phyloP scores from a whole-genome alignment of 1,140 invertebrate species.

The Euborellia annulipes region DNA sequence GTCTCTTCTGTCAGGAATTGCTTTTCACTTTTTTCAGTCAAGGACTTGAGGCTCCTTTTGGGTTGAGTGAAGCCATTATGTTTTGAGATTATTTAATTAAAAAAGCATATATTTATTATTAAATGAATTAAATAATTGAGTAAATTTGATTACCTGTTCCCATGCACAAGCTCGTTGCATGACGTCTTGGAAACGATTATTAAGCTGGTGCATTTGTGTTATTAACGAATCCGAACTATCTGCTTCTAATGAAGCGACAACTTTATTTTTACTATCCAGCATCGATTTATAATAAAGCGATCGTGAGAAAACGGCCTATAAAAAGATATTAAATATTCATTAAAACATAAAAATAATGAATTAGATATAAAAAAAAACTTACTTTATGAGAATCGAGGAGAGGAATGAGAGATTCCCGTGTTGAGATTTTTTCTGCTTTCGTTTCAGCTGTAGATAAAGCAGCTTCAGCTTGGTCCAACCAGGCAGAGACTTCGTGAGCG shows the following conservation, averaged over 20 bases:
- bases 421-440: too few relatives aligned
- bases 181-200: constrained; percentile 64
- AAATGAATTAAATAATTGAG: too few relatives aligned
- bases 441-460: too few relatives aligned
- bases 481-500: constrained; percentile 64
- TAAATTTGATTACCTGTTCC: constrained; percentile 52
- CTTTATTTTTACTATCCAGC: constrained; percentile 86
- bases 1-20: too few relatives aligned
- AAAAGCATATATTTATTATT: too few relatives aligned
- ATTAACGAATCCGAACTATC: constrained; percentile 54
- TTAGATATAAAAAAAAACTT: too few relatives aligned
- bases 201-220: constrained; percentile 59
- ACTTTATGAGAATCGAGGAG: constrained; percentile 67
- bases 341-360: too few relatives aligned
- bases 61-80: too few relatives aligned
- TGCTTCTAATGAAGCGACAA: constrained; percentile 73
- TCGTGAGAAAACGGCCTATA: constrained; percentile 62
- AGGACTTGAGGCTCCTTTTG: too few relatives aligned
- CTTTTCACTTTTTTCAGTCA: too few relatives aligned
- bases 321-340: constrained; percentile 12
- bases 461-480: constrained; percentile 70
- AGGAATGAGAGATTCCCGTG: constrained; percentile 35
- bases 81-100: too few relatives aligned
- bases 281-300: constrained; percentile 83
- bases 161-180: constrained; percentile 54